Percentiles rank a stretch among this genome's conserved stretches.
These are phyloP conservation scores for Tupaia chinensis DNA, from an alignment of 2,113 vertebrate genomes.

Conservation along the genomic window DNA sequence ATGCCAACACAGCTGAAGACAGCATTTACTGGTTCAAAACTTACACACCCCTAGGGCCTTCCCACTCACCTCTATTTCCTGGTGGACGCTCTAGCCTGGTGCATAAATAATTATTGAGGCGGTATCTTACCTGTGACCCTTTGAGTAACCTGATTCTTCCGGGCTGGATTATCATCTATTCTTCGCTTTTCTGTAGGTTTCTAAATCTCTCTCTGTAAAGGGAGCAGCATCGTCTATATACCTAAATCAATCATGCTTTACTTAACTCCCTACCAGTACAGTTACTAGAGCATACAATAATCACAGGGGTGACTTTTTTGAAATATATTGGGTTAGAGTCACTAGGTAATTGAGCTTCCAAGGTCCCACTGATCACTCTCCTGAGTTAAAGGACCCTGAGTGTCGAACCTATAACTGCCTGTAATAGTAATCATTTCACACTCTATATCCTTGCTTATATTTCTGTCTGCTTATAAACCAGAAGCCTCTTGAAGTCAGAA, in stretches of 20 bases:
- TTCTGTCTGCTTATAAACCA: conserved; percentile 21
- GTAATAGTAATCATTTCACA: neutral
- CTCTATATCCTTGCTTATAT: neutral
- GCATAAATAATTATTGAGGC: neutral
- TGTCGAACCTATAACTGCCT: neutral
- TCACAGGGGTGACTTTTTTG: neutral
- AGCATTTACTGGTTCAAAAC: conserved; percentile 28
- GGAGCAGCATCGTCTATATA: no score
- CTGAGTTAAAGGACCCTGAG: neutral
- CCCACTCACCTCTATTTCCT: neutral
- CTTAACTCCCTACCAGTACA: neutral
- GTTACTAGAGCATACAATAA: neutral
- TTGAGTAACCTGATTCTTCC: neutral
- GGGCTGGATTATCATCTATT: neutral
- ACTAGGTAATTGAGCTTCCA: neutral
- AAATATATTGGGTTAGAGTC: neutral
- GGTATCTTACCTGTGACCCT: neutral
- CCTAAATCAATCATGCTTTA: neutral
- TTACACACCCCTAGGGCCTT: neutral
- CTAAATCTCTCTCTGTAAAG: neutral
- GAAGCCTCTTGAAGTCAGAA: neutral
- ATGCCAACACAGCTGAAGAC: neutral
- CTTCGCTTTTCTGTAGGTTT: neutral
- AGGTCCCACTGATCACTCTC: neutral
- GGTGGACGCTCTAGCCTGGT: neutral